These are phyloP conservation scores for Oplegnathus fasciatus DNA, from an alignment of 2,113 vertebrate species.

Conservation along the genomic window DNA sequence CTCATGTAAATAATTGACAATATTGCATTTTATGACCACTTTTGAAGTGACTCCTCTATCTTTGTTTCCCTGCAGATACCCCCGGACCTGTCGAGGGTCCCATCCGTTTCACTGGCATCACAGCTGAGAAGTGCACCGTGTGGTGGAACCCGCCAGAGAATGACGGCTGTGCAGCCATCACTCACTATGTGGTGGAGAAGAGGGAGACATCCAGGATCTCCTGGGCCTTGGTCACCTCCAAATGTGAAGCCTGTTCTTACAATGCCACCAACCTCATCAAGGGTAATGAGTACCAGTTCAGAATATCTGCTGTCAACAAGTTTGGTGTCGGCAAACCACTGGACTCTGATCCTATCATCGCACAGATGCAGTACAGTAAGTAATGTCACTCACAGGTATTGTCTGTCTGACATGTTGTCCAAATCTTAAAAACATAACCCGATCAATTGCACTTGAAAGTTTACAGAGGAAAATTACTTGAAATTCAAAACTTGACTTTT, in stretches of 20 bases:
- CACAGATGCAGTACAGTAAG: slow-evolving; percentile 98
- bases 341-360: slow-evolving; percentile 93
- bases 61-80: slow-evolving; percentile 85
- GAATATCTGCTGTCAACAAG: slow-evolving; percentile 95
- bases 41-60: not conserved
- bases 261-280: slow-evolving; percentile 93
- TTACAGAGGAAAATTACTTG: not conserved
- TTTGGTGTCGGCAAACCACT: slow-evolving; percentile 95
- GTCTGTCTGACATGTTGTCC: not conserved
- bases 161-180: slow-evolving; percentile 93
- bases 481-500: not conserved
- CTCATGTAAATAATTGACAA: not conserved
- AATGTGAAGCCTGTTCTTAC: slow-evolving; percentile 94
- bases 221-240: slow-evolving; percentile 94
- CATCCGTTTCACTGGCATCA: slow-evolving; percentile 95
- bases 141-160: slow-evolving; percentile 98
- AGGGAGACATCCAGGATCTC: slow-evolving; percentile 97
- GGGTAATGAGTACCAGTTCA: slow-evolving; percentile 99
- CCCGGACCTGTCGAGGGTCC: slow-evolving; percentile 95
- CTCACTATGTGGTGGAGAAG: slow-evolving; percentile 96
- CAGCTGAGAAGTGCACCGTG: slow-evolving; percentile 93
- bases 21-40: not conserved
- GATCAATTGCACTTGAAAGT: not conserved
- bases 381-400: slow-evolving; percentile 32
- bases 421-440: not conserved